A percentile compares a stretch with the other conserved stretches of the same genome.
phyloP scores from a whole-genome alignment of 2,113 vertebrate species.

The Lethenteron camtschaticum region DNA sequence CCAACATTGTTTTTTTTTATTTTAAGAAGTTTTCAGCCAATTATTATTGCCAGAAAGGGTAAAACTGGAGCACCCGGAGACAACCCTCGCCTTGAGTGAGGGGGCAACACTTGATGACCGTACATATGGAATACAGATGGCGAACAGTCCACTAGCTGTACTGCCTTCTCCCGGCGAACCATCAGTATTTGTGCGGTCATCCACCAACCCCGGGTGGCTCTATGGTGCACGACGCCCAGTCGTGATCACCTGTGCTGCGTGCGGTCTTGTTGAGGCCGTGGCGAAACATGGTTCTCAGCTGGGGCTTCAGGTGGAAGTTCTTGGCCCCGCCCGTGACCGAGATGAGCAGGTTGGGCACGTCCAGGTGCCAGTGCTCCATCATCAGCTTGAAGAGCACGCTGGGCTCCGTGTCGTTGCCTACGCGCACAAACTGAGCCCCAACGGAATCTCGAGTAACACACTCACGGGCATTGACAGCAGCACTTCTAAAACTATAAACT shows the following conservation, averaged over 20 bases:
- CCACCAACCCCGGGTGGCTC: no score
- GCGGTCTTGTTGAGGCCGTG: constrained; percentile 78
- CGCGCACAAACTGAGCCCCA: constrained; percentile 41
- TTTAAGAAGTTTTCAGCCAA: no score
- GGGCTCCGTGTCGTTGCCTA: constrained; percentile 44
- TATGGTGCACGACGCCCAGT: no score
- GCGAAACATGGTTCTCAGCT: constrained; percentile 55
- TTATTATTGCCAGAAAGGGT: no score
- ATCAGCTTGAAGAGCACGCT: constrained; percentile 47
- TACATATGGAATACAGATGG: not conserved
- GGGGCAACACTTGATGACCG: not conserved
- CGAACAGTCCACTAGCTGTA: no score
- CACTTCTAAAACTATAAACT: no score
- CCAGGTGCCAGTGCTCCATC: constrained; percentile 62
- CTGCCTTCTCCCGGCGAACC: not conserved
- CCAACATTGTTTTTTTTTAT: no score
- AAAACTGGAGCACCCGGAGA: no score
- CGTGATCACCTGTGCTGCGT: constrained; percentile 49
- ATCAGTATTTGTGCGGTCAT: no score
- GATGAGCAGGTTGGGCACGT: constrained; percentile 65
- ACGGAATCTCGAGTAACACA: no score
- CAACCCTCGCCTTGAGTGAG: not conserved
- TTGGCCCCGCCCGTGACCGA: constrained; percentile 87
- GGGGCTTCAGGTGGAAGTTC: constrained; percentile 59
- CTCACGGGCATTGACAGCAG: no score